phyloP scores from a whole-genome alignment of 2,113 vertebrate genomes.

The Eretmodus cyanostictus region DNA sequence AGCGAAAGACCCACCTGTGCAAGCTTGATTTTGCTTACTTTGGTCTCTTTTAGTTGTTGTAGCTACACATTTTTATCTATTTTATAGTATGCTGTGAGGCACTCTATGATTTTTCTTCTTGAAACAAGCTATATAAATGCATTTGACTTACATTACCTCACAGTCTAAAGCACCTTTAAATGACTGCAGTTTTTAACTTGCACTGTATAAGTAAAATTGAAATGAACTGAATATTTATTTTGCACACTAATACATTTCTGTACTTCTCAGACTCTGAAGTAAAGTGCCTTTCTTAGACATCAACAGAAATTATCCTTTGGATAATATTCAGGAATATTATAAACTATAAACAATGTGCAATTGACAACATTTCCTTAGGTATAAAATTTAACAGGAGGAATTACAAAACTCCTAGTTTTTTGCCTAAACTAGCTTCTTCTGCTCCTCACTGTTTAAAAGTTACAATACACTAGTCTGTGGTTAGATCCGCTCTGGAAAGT shows the following conservation, averaged over 20 bases:
- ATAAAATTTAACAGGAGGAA: background rate
- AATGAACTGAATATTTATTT: background rate
- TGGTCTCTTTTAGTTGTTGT: background rate
- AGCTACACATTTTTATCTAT: background rate
- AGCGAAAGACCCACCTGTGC: background rate
- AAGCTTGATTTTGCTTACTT: background rate
- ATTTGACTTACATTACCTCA: background rate
- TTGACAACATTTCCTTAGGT: background rate
- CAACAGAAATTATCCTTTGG: background rate
- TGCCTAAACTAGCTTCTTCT: background rate
- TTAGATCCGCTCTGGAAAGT: background rate
- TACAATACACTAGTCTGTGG: background rate
- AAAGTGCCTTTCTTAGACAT: background rate
- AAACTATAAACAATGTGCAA: background rate
- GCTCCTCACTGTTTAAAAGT: constrained; percentile 7
- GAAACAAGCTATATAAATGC: background rate
- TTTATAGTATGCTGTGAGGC: background rate
- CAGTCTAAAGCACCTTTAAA: background rate
- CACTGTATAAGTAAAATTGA: background rate
- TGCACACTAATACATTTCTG: background rate
- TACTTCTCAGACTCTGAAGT: background rate
- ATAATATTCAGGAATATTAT: background rate
- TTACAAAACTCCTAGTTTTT: background rate
- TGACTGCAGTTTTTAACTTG: background rate
- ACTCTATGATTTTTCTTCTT: background rate